Conservation (phyloP, 2,113 vertebrate genomes). For the Thalassarche chlororhynchos region DNA sequence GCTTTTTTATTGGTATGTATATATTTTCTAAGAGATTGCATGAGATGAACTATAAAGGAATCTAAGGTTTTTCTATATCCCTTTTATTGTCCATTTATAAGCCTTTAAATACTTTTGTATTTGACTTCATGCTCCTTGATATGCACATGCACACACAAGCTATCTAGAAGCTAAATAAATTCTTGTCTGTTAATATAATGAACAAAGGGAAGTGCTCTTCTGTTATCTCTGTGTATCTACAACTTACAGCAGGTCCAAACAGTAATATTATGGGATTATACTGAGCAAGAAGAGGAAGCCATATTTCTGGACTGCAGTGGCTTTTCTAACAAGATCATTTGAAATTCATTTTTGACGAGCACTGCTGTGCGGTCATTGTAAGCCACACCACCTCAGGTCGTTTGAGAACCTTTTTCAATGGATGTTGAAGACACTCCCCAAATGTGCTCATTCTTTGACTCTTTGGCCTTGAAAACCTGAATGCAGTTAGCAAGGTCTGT, state of each 20-base stretch:
- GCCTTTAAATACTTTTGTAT: neutral
- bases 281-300: neutral
- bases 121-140: neutral
- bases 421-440: neutral
- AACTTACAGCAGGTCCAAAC: neutral
- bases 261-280: neutral
- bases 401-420: neutral
- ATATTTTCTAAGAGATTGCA: neutral
- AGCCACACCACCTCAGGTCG: neutral
- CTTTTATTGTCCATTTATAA: neutral
- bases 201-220: neutral
- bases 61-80: neutral
- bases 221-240: neutral
- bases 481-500: neutral
- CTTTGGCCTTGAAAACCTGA: neutral
- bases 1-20: neutral
- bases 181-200: neutral
- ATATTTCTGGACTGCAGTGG: neutral
- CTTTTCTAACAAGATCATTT: neutral
- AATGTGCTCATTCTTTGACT: neutral
- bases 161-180: neutral
- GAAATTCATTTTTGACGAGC: neutral
- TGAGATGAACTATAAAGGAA: neutral
- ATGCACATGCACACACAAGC: neutral
- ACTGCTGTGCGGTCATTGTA: neutral